Conservation (phyloP, 2,113 vertebrate genomes). For the rabbit (Oryctolagus cuniculus) region DNA sequence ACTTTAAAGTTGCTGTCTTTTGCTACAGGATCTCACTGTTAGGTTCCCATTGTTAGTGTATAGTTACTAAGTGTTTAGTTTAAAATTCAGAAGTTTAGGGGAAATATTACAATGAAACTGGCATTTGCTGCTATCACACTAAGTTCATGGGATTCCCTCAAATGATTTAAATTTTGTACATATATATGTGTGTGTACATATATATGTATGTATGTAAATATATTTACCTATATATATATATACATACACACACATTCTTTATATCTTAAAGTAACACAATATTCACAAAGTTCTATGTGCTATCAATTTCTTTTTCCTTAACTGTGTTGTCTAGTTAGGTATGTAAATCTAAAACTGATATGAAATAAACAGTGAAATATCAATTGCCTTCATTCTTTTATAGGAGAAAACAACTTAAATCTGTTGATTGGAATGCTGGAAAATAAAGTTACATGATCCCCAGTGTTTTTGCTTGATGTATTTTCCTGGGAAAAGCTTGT, state of each 20-base stretch:
- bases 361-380: background rate
- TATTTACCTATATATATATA: too few relatives aligned
- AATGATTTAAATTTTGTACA: background rate
- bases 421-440: background rate
- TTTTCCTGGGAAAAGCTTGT: background rate
- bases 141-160: background rate
- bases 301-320: slow-evolving; percentile 6
- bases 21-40: background rate
- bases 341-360: background rate
- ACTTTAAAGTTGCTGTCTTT: background rate
- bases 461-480: background rate
- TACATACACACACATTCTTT: background rate
- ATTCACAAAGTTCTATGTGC: background rate
- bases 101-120: background rate
- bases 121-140: background rate
- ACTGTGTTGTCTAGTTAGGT: background rate
- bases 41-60: background rate
- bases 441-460: background rate
- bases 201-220: background rate
- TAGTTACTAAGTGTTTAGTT: background rate
- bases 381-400: background rate
- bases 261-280: background rate
- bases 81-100: slow-evolving; percentile 1
- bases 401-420: background rate
- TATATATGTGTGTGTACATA: background rate